Percentiles rank a stretch among this genome's conserved stretches.
These are phyloP conservation scores for Poecile atricapillus DNA, from an alignment of 2,113 vertebrate genomes.

Conservation along the genomic window DNA sequence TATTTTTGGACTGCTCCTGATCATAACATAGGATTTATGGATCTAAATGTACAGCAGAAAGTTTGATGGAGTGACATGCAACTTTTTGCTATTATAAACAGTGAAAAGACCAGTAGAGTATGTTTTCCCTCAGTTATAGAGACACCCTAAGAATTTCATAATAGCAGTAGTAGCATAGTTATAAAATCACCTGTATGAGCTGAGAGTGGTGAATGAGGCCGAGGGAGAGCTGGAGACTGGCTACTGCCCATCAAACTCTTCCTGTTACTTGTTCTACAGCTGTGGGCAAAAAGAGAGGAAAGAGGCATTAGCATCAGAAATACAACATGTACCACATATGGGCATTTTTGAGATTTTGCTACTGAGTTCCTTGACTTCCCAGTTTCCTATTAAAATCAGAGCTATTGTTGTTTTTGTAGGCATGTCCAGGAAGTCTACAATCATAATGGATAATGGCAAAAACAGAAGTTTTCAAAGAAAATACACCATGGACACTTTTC, in stretches of 20 bases:
- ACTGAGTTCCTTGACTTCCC: not conserved
- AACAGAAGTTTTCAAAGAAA: not conserved
- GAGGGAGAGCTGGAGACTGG: conserved; percentile 87
- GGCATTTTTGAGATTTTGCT: not conserved
- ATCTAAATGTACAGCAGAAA: not conserved
- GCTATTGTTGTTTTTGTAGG: not conserved
- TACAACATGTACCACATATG: not conserved
- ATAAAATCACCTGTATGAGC: conserved; percentile 85
- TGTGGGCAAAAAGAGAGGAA: conserved; percentile 56
- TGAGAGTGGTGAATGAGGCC: conserved; percentile 93
- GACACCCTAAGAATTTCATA: not conserved
- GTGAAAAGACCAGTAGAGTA: not conserved
- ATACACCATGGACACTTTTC: not conserved
- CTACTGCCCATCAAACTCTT: conserved; percentile 94
- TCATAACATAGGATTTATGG: not conserved
- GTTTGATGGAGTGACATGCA: not conserved
- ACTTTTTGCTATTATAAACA: not conserved
- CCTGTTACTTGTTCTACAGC: conserved; percentile 95
- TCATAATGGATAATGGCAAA: not conserved
- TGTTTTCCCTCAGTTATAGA: not conserved
- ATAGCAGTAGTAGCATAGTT: not conserved
- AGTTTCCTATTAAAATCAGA: not conserved
- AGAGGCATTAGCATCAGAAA: not conserved
- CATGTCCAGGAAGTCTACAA: not conserved
- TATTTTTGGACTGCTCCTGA: not conserved